Percentiles rank a stretch among this genome's conserved stretches.
phyloP scores from a whole-genome alignment of 2,888 invertebrate genomes.

The Drosophila siamana region DNA sequence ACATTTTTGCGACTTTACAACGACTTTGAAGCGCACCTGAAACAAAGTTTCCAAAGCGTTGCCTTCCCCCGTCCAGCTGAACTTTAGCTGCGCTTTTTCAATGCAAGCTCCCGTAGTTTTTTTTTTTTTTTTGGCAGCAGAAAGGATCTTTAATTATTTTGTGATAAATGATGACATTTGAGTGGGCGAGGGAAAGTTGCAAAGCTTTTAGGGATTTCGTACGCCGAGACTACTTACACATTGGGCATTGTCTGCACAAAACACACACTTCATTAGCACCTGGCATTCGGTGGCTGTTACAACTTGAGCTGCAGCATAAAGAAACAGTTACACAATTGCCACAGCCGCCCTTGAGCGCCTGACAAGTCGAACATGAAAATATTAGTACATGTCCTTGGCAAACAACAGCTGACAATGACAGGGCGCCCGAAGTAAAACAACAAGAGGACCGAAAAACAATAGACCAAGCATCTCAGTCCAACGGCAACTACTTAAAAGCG shows the following conservation, averaged over 20 bases:
- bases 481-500: slow-evolving; percentile 66
- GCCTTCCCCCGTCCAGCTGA: background rate
- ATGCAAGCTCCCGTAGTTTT: slow-evolving; percentile 42
- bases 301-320: slow-evolving; percentile 45
- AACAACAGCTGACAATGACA: slow-evolving; percentile 80
- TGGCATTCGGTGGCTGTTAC: slow-evolving; percentile 50
- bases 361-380: slow-evolving; percentile 76
- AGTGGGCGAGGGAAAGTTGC: slow-evolving; percentile 49
- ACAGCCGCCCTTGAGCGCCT: slow-evolving; percentile 37
- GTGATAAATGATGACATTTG: slow-evolving; percentile 84
- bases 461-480: slow-evolving; percentile 30
- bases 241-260: slow-evolving; percentile 48
- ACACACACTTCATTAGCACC: slow-evolving; percentile 80
- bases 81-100: slow-evolving; percentile 58
- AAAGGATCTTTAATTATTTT: slow-evolving; percentile 83
- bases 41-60: slow-evolving; percentile 56
- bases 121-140: slow-evolving; percentile 4
- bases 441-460: slow-evolving; percentile 46
- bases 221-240: slow-evolving; percentile 25
- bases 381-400: slow-evolving; percentile 68
- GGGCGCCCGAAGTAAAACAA: slow-evolving; percentile 34
- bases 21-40: slow-evolving; percentile 77
- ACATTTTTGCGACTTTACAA: slow-evolving; percentile 77
- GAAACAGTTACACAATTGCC: slow-evolving; percentile 26
- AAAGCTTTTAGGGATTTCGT: slow-evolving; percentile 32